Evolutionary conservation across 64 coral and sea anemone genomes (phyloP), one percentile per base, ranked within the genome.

Genomic region (Actinia tenebrosa): DNA sequence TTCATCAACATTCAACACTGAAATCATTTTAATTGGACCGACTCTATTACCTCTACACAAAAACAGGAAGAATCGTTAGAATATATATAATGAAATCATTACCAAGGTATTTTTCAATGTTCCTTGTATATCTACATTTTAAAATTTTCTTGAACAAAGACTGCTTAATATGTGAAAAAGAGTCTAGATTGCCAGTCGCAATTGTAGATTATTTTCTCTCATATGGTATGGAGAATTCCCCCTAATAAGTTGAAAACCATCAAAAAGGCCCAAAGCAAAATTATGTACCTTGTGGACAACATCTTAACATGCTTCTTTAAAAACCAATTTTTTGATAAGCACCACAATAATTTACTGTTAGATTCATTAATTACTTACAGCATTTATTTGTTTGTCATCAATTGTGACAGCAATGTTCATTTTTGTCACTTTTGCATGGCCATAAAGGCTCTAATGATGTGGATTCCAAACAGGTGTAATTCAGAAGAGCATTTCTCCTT

Each of bases 1-100:
- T 81, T 50, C 79, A 81, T 47, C 10, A 22, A 81, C 44, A 53
- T 81, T 14, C 10, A n/a, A 1, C 4, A 26, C 13, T 47, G 50
- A 81, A 81, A 81, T 53, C 79, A 81, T 81, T 81, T 81, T 81
- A 81, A 81, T 81, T 81, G 79, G 45, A 20, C 79, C 45, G 45
- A 52, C 45, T 50, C 44, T 53, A 81, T 50, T 81, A 53, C 69
- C n/a, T 75, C 69, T 75, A 53, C 30, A 1, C n/a, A 37, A 81
- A 81, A 45, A 81, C 79, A 81, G 79, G 79, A 81, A 81, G 53
- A n/a, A 53, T 45, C n/a, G 18, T 45, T 19, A 75, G 71, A 20
- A n/a, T 81, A 81, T 25, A 22, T 75, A 42, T 81, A 53, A 81
- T 45, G 45, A 50, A 23, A 23, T 81, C 44, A 81, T 81, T 81